Evolutionary conservation across 2,797 vertebrate genomes (phyloP), one percentile per base, ranked within the genome.

Genomic region (Enteromius unitaeniatus): DNA sequence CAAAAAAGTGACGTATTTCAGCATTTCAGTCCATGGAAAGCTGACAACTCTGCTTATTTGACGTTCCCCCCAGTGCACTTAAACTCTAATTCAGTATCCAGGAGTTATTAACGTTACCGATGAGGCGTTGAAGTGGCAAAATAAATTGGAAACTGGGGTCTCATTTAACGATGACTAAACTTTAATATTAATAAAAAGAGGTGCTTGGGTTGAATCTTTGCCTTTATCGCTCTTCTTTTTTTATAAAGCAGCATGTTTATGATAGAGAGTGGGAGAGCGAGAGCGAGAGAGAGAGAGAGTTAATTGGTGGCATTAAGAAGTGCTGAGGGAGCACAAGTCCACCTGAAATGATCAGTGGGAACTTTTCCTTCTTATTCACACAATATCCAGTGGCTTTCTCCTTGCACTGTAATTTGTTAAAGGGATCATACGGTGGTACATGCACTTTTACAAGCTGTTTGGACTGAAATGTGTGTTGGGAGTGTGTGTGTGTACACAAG

Each of bases 51-150:
- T n/a, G 21, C 53, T 58, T 58, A 40, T 58, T 58, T 64, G 28
- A 78, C 3, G 14, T 42, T 65, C 86, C 87, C 87, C 91, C 85
- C 88, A 87, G 90, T 88, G 81, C 91, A 88, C 87, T 91, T 93
- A 92, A 93, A 92, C 84, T 86, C 91, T 60, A 91, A 91, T 91
- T 90, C 89, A 79, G 90, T 47, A 81, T 72, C 91, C 90, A 92
- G 89, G 92, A 92, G 91, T 92, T 92, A 93, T 94, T 94, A 94
- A 91, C 90, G 82, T 89, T 88, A 23, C 90, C 91, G 89, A 92
- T 91, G 93, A 93, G 91, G 91, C 91, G 86, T 90, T 91, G 83
- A 89, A 88, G 88, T 60, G 49, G 81, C 11, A 72, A 89, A 89
- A 90, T 91, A 90, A 91, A 93, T 92, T 92, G 90, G 88, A 93